These are phyloP conservation scores for Drosophila ustulata DNA, from an alignment of 2,888 invertebrate species.

Conservation along the genomic window DNA sequence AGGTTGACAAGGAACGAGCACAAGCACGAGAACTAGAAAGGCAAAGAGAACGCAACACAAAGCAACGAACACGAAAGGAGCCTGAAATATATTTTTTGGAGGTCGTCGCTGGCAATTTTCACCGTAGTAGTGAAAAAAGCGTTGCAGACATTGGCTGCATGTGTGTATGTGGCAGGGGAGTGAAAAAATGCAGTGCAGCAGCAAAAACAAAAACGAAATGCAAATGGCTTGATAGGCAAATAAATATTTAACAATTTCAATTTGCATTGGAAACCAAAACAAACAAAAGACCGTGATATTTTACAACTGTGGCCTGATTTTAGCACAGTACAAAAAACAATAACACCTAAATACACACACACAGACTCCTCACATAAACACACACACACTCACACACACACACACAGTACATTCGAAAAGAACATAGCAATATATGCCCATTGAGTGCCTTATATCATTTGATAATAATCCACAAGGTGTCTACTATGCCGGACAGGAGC, in stretches of 20 bases:
- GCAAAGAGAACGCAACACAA: conserved; percentile 1
- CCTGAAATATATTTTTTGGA: conserved; percentile 44
- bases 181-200: conserved; percentile 72
- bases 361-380: conserved; percentile 9
- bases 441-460: conserved; percentile 85
- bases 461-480: conserved; percentile 85
- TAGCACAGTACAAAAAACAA: conserved; percentile 57
- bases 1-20: conserved; percentile 49
- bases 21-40: conserved; percentile 13
- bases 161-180: conserved; percentile 65
- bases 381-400: conserved; percentile 23
- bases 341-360: conserved; percentile 6
- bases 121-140: conserved; percentile 57
- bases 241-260: conserved; percentile 55
- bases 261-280: conserved; percentile 42
- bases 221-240: conserved; percentile 73
- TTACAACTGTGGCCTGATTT: conserved; percentile 72
- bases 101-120: conserved; percentile 43
- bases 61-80: conserved; percentile 18
- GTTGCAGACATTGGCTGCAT: conserved; percentile 63
- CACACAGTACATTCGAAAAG: conserved; percentile 38
- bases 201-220: conserved; percentile 55
- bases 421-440: conserved; percentile 83
- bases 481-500: conserved; percentile 85
- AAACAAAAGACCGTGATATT: conserved; percentile 67